Percentiles rank a stretch among this genome's conserved stretches.
phyloP scores from a whole-genome alignment of 2,888 invertebrate species.

The Drosophila sordidapex region DNA sequence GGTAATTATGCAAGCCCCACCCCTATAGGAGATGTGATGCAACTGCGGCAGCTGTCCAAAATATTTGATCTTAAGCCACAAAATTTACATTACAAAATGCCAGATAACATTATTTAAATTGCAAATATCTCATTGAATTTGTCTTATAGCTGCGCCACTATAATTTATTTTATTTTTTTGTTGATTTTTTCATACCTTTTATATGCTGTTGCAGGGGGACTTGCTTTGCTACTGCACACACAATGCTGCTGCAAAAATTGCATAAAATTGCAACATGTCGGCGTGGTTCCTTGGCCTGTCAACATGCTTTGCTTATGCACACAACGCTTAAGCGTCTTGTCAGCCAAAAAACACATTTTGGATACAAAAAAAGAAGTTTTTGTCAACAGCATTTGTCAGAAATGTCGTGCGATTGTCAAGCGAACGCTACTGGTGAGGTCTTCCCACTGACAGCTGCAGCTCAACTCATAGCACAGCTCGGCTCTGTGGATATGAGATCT shows the following conservation, averaged over 20 bases:
- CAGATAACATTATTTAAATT: constrained; percentile 76
- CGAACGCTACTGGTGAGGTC: constrained; percentile 56
- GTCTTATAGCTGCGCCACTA: constrained; percentile 67
- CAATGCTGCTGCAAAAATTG: constrained; percentile 53
- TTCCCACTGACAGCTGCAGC: constrained; percentile 38
- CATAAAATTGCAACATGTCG: constrained; percentile 69
- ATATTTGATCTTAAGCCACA: constrained; percentile 47
- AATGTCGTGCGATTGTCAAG: constrained; percentile 74
- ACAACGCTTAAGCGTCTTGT: constrained; percentile 48
- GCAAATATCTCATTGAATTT: constrained; percentile 76
- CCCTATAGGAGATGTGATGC: constrained; percentile 52
- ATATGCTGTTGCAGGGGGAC: constrained; percentile 24
- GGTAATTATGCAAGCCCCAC: constrained; percentile 32
- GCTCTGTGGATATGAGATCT: constrained; percentile 12
- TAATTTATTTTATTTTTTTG: constrained; percentile 67
- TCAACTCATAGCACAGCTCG: constrained; percentile 7
- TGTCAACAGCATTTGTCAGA: constrained; percentile 73
- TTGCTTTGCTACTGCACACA: not conserved
- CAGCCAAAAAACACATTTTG: constrained; percentile 34
- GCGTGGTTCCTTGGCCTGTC: constrained; percentile 61
- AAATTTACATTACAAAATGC: constrained; percentile 62
- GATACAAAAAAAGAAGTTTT: constrained; percentile 47
- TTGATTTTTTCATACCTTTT: not conserved
- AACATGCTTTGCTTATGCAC: constrained; percentile 61
- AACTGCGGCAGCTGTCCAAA: constrained; percentile 62